phyloP scores from a whole-genome alignment of 2,888 invertebrate genomes.

The Dermolepida albohirtum region DNA sequence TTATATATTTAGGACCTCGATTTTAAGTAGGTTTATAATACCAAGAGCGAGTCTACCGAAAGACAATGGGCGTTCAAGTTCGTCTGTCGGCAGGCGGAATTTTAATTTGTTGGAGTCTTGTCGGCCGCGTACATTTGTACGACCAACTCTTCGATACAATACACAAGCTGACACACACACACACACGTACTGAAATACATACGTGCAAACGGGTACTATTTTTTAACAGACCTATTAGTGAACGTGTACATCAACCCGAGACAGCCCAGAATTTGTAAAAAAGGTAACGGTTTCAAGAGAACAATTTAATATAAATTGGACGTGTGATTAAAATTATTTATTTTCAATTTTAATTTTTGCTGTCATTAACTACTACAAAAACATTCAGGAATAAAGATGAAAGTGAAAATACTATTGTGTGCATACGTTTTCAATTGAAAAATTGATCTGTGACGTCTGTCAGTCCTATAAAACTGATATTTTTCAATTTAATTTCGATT shows the following conservation, averaged over 20 bases:
- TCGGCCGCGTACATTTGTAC: neutral
- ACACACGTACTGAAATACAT: neutral
- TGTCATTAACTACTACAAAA: too few species aligned
- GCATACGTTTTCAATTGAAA: too few species aligned
- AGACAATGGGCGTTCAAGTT: constrained; percentile 26
- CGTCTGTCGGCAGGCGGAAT: constrained; percentile 23
- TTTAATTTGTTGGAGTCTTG: constrained; percentile 15
- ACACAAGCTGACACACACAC: neutral
- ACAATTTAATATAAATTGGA: constrained; percentile 21
- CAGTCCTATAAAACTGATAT: too few species aligned
- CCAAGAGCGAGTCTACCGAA: constrained; percentile 31
- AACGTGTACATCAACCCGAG: constrained; percentile 15
- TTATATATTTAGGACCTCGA: constrained; percentile 29
- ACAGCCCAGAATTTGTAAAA: constrained; percentile 20
- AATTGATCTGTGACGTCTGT: too few species aligned
- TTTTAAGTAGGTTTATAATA: constrained; percentile 39
- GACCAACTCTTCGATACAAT: constrained; percentile 8
- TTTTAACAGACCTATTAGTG: constrained; percentile 30
- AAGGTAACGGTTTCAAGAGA: constrained; percentile 21
- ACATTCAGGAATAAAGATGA: too few species aligned
- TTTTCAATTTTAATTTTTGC: too few species aligned
- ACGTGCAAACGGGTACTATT: constrained; percentile 15
- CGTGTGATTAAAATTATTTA: too few species aligned
- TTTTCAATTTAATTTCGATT: too few species aligned
- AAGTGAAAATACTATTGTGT: too few species aligned